Evolutionary conservation across 2,113 vertebrate genomes (phyloP).

Genomic region (Bos javanicus): DNA sequence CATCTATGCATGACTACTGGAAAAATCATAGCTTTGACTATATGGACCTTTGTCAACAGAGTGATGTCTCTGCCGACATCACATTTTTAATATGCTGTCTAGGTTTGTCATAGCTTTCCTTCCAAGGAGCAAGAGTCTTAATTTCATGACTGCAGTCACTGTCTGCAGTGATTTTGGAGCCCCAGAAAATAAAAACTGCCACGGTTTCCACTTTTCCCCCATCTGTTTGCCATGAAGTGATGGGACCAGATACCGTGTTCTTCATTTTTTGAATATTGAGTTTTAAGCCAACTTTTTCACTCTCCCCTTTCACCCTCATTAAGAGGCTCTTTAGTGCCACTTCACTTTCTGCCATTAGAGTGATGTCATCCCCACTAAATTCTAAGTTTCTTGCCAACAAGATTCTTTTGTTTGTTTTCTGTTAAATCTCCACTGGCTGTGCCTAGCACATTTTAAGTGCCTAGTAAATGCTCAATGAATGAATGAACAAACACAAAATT

Average conservation of each 20-base stretch:
- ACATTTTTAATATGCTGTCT: background rate
- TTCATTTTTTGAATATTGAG: background rate
- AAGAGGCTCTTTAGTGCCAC: background rate
- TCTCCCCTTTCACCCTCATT: background rate
- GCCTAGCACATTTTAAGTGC: background rate
- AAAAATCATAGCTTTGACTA: background rate
- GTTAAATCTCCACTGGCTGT: background rate
- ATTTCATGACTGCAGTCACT: background rate
- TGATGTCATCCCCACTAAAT: background rate
- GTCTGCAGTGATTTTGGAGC: background rate
- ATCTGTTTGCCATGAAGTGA: background rate
- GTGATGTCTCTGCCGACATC: background rate
- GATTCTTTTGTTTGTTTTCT: background rate
- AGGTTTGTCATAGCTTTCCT: background rate
- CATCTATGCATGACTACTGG: background rate
- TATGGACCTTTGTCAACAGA: fast-evolving
- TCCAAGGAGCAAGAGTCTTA: background rate
- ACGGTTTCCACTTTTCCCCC: background rate
- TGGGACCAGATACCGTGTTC: background rate
- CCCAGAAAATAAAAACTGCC: background rate
- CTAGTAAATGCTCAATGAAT: background rate
- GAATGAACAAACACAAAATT: background rate
- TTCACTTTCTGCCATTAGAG: background rate
- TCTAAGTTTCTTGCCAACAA: background rate
- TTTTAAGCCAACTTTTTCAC: background rate